These are phyloP conservation scores for Busseola fusca DNA, from an alignment of 2,888 invertebrate genomes.

Conservation along the genomic window DNA sequence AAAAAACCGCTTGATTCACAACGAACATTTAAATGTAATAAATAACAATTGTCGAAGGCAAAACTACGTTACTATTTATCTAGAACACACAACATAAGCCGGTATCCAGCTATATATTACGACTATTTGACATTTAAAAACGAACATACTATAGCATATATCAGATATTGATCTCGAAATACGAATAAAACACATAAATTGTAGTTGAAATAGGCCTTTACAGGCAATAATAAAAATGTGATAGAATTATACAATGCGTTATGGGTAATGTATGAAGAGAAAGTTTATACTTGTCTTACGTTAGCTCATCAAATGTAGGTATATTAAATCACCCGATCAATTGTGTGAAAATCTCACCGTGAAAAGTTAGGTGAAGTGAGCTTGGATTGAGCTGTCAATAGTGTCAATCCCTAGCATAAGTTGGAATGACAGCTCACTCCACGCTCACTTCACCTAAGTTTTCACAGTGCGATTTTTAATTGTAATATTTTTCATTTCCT, in stretches of 20 bases:
- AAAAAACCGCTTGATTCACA: constrained; percentile 11
- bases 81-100: constrained; percentile 23
- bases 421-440: too few species aligned
- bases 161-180: constrained; percentile 50
- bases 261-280: constrained; percentile 1
- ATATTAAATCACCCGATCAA: too few species aligned
- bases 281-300: constrained; percentile 36
- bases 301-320: not conserved
- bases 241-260: constrained; percentile 36
- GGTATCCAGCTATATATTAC: constrained; percentile 20
- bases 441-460: too few species aligned
- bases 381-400: too few species aligned
- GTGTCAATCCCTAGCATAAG: too few species aligned
- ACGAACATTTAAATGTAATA: constrained; percentile 20
- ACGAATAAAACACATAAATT: constrained; percentile 50
- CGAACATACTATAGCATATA: constrained; percentile 11
- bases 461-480: too few species aligned
- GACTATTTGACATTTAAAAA: constrained; percentile 43
- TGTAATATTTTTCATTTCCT: too few species aligned
- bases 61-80: constrained; percentile 18
- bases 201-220: constrained; percentile 31
- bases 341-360: too few species aligned
- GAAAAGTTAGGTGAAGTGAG: too few species aligned
- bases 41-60: constrained; percentile 26
- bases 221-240: constrained; percentile 45